These are phyloP conservation scores for Apotomis betuletana DNA, from an alignment of 2,888 invertebrate species.

Conservation along the genomic window DNA sequence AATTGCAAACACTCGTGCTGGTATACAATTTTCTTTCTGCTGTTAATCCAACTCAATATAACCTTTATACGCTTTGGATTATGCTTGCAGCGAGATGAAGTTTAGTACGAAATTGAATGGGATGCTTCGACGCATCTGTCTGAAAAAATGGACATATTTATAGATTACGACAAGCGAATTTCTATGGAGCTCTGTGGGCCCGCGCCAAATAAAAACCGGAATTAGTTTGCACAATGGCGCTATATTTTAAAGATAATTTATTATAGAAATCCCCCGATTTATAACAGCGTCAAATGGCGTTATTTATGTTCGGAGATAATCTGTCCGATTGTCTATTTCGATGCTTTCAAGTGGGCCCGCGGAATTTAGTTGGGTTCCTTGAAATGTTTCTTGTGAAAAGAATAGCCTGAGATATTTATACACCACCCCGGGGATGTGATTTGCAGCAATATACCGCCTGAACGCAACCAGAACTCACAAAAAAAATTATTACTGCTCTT, in stretches of 20 bases:
- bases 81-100: background rate
- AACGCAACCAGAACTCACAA: too few relatives aligned
- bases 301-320: slow-evolving; percentile 55
- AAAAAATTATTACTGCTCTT: too few relatives aligned
- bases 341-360: slow-evolving; percentile 31
- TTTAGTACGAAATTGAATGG: slow-evolving; percentile 33
- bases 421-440: too few relatives aligned
- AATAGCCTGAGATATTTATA: background rate
- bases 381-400: background rate
- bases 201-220: slow-evolving; percentile 44
- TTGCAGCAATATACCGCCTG: too few relatives aligned
- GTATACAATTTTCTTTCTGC: slow-evolving; percentile 27
- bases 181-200: slow-evolving; percentile 45
- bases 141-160: slow-evolving; percentile 46
- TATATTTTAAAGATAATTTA: slow-evolving; percentile 47
- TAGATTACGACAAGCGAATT: slow-evolving; percentile 46
- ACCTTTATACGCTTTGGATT: background rate
- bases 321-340: slow-evolving; percentile 41
- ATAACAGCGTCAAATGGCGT: slow-evolving; percentile 45
- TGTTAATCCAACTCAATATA: background rate
- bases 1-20: slow-evolving; percentile 46
- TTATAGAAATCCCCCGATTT: slow-evolving; percentile 45
- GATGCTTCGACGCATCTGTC: slow-evolving; percentile 41
- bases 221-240: slow-evolving; percentile 45
- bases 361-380: slow-evolving; percentile 22